These are phyloP conservation scores for Ara ararauna DNA, from an alignment of 2,797 vertebrate genomes.

Conservation along the genomic window DNA sequence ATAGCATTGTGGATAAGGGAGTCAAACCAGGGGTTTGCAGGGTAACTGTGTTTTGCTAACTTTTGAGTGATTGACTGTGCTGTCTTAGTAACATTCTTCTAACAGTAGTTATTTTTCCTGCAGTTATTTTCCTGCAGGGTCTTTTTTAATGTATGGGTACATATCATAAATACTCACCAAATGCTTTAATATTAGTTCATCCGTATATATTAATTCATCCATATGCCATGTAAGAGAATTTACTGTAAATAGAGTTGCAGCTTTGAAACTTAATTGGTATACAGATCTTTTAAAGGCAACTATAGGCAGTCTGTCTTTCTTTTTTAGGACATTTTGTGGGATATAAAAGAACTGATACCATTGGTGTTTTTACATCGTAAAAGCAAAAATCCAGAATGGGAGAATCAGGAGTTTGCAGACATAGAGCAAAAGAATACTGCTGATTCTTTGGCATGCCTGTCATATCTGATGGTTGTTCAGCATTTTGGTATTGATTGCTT, in stretches of 20 bases:
- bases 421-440: conserved; percentile 74
- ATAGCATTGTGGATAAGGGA: not conserved
- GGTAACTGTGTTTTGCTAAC: not conserved
- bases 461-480: conserved; percentile 94
- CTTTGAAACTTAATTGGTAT: not conserved
- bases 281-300: not conserved
- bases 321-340: conserved; percentile 76
- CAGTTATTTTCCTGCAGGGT: not conserved
- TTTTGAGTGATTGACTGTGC: not conserved
- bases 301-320: not conserved
- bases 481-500: conserved; percentile 84
- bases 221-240: not conserved
- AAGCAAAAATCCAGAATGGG: conserved; percentile 58
- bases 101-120: not conserved
- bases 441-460: conserved; percentile 88
- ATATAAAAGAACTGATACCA: conserved; percentile 73
- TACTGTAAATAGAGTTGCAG: not conserved
- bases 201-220: not conserved
- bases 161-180: not conserved
- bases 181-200: not conserved
- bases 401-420: conserved; percentile 68
- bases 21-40: not conserved
- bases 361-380: conserved; percentile 68
- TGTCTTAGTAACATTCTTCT: not conserved
- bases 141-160: not conserved